phyloP scores from a whole-genome alignment of 2,113 vertebrate genomes.

The Nibea albiflora region DNA sequence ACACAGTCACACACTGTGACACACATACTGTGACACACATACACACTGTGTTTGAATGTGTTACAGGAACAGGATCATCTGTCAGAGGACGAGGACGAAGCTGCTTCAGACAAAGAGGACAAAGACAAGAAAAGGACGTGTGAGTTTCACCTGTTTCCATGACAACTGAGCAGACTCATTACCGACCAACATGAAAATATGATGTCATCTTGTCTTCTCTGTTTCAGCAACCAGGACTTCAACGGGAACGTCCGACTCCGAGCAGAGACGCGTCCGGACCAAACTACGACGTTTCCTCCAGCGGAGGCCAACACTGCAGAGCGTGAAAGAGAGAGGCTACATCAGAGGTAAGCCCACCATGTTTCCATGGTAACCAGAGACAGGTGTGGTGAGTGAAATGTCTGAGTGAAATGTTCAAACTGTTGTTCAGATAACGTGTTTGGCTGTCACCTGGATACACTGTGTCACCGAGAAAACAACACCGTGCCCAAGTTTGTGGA shows the following conservation, averaged over 20 bases:
- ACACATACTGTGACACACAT: not conserved
- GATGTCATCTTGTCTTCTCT: not conserved
- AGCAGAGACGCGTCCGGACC: slow-evolving; percentile 86
- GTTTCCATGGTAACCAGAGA: too few relatives aligned
- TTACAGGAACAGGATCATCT: slow-evolving; percentile 72
- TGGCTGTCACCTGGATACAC: slow-evolving; percentile 88
- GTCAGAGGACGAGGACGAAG: slow-evolving; percentile 83
- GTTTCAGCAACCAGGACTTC: slow-evolving; percentile 32
- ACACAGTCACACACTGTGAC: too few relatives aligned
- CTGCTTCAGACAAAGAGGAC: slow-evolving; percentile 82
- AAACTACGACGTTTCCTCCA: slow-evolving; percentile 91
- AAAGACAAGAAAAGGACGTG: slow-evolving; percentile 76
- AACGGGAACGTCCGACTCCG: slow-evolving; percentile 70
- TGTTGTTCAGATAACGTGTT: slow-evolving; percentile 90
- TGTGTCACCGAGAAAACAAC: slow-evolving; percentile 89
- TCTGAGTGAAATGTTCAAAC: too few relatives aligned
- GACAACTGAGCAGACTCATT: not conserved
- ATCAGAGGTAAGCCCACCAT: slow-evolving; percentile 83
- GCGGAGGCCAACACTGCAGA: slow-evolving; percentile 90
- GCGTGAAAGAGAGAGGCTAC: slow-evolving; percentile 92
- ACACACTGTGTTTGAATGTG: too few relatives aligned
- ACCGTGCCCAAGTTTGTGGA: slow-evolving; percentile 88
- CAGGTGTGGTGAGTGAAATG: too few relatives aligned
- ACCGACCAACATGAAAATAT: too few relatives aligned
- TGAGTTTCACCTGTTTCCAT: slow-evolving; percentile 48